phyloP scores from a whole-genome alignment of 2,797 vertebrate species.

The Anguilla megastoma region DNA sequence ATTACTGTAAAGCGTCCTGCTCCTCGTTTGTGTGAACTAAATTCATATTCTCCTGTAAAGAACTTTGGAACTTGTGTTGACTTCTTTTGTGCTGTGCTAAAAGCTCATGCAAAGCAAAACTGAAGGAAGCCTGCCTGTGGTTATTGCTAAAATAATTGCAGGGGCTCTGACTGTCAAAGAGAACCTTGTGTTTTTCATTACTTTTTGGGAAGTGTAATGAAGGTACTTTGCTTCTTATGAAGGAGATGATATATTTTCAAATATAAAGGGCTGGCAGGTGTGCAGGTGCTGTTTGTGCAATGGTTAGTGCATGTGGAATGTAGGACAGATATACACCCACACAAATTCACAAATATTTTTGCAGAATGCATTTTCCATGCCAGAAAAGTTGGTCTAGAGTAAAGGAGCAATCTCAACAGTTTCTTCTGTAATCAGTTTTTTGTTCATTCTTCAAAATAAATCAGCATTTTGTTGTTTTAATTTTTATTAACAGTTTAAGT shows the following conservation, averaged over 20 bases:
- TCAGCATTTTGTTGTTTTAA: too few species aligned
- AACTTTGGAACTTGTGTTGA: neutral
- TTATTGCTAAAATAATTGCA: slow-evolving; percentile 12
- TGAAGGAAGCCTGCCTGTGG: neutral
- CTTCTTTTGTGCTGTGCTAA: neutral
- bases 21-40: neutral
- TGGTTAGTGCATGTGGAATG: neutral
- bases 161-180: neutral
- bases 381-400: neutral
- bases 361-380: neutral
- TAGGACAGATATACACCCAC: neutral
- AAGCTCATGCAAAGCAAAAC: neutral
- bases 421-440: too few species aligned
- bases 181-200: neutral
- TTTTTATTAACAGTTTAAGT: too few species aligned
- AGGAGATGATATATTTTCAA: neutral
- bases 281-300: neutral
- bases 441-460: too few species aligned
- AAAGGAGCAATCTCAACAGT: neutral
- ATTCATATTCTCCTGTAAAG: neutral
- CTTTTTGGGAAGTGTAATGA: neutral
- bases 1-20: neutral
- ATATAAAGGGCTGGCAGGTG: neutral
- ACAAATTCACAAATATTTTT: neutral
- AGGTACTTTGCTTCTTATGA: neutral